phyloP scores from a whole-genome alignment of 1,140 invertebrate species.

The Aphelinus atriplicis region DNA sequence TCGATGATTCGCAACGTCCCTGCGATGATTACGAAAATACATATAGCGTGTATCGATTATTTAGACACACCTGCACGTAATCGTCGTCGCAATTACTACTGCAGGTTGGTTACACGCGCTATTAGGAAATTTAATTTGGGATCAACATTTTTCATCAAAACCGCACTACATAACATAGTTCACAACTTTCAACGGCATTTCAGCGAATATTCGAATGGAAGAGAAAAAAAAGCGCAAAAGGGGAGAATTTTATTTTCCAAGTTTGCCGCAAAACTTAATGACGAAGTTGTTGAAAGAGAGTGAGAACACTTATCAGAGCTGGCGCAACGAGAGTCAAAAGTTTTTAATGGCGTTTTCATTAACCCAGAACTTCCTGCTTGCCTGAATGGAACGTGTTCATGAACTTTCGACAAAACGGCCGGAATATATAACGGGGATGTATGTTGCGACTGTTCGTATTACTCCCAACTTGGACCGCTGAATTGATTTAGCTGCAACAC shows the following conservation, averaged over 20 bases:
- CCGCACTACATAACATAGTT: too few relatives aligned
- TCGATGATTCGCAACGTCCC: too few relatives aligned
- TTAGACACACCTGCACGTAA: too few relatives aligned
- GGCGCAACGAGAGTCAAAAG: conserved; percentile 24
- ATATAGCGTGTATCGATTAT: too few relatives aligned
- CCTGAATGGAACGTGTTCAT: conserved; percentile 22
- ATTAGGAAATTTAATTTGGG: too few relatives aligned
- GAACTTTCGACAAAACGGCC: not conserved
- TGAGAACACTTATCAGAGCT: not conserved
- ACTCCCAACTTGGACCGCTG: too few relatives aligned
- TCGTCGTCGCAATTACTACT: too few relatives aligned
- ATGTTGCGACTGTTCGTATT: not conserved
- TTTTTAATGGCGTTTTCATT: conserved; percentile 33
- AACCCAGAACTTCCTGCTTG: conserved; percentile 29
- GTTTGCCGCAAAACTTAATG: conserved; percentile 6
- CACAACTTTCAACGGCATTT: not conserved
- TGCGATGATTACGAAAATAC: too few relatives aligned
- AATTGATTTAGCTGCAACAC: too few relatives aligned
- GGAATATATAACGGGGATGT: conserved; percentile 3
- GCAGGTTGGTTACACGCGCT: too few relatives aligned
- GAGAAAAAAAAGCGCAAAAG: not conserved
- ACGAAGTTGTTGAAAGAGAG: not conserved
- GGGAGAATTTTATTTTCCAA: not conserved
- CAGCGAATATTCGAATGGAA: not conserved
- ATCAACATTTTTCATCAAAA: too few relatives aligned